Evolutionary conservation across 2,113 vertebrate genomes (phyloP).

Genomic region (Rattus rattus): DNA sequence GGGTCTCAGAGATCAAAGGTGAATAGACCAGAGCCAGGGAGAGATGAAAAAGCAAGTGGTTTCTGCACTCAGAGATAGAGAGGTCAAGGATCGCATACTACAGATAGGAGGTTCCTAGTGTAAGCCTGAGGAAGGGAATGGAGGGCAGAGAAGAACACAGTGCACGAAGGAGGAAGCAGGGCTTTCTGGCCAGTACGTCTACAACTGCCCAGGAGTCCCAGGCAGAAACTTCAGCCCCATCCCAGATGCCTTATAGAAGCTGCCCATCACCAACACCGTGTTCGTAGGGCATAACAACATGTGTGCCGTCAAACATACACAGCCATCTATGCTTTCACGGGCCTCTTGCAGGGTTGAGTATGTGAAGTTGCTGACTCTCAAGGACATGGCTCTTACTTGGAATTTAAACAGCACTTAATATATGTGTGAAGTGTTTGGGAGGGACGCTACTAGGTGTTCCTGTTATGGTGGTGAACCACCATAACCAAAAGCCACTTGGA

Average conservation of each 20-base stretch:
- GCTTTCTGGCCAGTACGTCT: background rate
- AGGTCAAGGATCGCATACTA: background rate
- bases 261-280: background rate
- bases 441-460: background rate
- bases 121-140: background rate
- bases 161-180: background rate
- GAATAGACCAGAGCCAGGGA: background rate
- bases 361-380: background rate
- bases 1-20: background rate
- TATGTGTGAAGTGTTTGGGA: background rate
- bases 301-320: rapidly evolving
- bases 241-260: background rate
- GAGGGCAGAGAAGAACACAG: background rate
- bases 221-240: background rate
- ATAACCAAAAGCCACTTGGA: background rate
- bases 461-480: background rate
- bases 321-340: background rate
- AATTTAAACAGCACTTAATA: background rate
- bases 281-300: background rate
- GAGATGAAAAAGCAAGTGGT: background rate
- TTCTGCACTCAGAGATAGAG: background rate
- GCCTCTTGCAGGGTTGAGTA: background rate
- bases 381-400: background rate
- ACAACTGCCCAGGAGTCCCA: background rate
- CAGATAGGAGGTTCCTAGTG: background rate